These are phyloP conservation scores for Lutjanus erythropterus DNA, from an alignment of 2,113 vertebrate genomes.

Conservation along the genomic window DNA sequence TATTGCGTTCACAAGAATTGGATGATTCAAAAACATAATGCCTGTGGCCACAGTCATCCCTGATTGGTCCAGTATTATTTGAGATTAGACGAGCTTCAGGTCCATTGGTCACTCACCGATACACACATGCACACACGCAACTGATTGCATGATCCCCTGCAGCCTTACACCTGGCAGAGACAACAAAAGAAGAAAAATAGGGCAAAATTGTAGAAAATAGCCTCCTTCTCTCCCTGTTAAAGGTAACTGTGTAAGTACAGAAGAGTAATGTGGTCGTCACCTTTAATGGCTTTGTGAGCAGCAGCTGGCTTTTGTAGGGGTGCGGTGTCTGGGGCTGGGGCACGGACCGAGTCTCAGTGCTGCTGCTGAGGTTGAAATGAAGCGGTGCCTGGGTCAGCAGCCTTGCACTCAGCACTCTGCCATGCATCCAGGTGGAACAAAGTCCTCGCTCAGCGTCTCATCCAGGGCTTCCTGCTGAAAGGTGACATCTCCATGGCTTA, in stretches of 20 bases:
- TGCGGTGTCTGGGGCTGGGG: constrained; percentile 43
- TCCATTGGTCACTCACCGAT: too few relatives aligned
- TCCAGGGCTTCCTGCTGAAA: constrained; percentile 75
- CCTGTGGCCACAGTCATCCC: too few relatives aligned
- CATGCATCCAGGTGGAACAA: constrained; percentile 81
- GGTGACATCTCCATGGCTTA: constrained; percentile 79
- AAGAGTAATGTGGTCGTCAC: constrained; percentile 22
- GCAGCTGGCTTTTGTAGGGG: constrained; percentile 36
- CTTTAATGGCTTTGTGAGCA: constrained; percentile 37
- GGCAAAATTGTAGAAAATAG: constrained; percentile 2
- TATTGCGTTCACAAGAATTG: too few relatives aligned
- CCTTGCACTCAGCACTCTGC: constrained; percentile 76
- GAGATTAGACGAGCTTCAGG: too few relatives aligned
- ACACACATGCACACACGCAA: too few relatives aligned
- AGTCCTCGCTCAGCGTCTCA: constrained; percentile 76
- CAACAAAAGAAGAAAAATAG: constrained; percentile 3
- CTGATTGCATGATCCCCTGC: too few relatives aligned
- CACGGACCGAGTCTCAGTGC: constrained; percentile 44
- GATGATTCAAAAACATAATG: too few relatives aligned
- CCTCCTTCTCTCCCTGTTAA: not conserved
- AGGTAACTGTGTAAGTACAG: constrained; percentile 9
- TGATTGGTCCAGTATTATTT: too few relatives aligned
- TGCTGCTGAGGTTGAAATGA: constrained; percentile 76
- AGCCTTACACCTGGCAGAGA: too few relatives aligned
- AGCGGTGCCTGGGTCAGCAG: constrained; percentile 80